Base-by-base conservation (phyloP, 2,113 vertebrate species). In the Miniopterus natalensis region DNA sequence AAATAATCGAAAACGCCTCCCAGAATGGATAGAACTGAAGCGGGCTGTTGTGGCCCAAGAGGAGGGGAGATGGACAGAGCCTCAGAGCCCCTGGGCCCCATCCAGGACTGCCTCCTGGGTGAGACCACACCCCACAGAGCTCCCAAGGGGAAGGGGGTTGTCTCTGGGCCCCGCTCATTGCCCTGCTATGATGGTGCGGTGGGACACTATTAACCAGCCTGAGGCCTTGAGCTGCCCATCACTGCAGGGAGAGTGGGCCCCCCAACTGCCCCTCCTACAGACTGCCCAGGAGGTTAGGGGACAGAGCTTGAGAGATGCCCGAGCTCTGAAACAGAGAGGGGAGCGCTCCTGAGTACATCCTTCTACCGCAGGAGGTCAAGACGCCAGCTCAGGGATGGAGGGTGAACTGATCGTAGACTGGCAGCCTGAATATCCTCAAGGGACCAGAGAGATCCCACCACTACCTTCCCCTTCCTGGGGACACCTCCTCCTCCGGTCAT, bases 1-100 rank as follows among this genome's bases (percentile, higher is more conserved):
- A 96, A 90, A 90, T 93, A 49, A 78, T 89, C 78, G 49, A 74
- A 86, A 93, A 53, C 63, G 21, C 42, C 27, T 71, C 75, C 36
- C 8, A n/a, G 81, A 68, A 29, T 25, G 49, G 75, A 87, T 40
- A 68, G 84, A 90, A 53, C 49, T 36, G 51, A 78, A 31, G 42
- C 3, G 2, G 80, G 55, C 13, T 6, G 23, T 0, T 77, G 40
- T 45, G 61, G 51, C 20, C 74, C 20, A 31, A 65, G 53, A 73
- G 21, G 68, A 49, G 51, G 59, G 63, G 71, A 36, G 25, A 59
- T 9, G 40, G 36, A n/a, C 51, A 55, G 29, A 51, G 45, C 25
- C 20, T 77, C 75, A 6, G 68, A 47, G n/a, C 1, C 31, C 36
- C 45, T 25, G n/a, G 78, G 9, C 42, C 9, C 47, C 0, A 0